Conservation (phyloP, 1,140 invertebrate genomes). For the Araneus ventricosus region DNA sequence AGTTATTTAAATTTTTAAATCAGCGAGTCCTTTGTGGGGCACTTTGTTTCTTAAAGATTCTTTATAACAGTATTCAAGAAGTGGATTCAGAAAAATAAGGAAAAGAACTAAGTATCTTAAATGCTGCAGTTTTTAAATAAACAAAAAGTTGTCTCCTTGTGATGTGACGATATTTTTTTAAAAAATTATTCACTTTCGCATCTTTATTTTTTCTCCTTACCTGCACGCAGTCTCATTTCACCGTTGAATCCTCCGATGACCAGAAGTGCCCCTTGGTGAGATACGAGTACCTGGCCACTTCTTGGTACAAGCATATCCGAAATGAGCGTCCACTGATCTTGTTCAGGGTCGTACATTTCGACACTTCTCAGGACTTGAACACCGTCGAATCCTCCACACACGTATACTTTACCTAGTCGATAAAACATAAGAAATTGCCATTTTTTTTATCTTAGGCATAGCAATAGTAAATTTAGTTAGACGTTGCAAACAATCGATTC, state of each 20-base stretch:
- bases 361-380: slow-evolving; percentile 80
- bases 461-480: neutral
- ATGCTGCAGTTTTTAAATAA: no score
- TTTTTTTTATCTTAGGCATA: neutral
- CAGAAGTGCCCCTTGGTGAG: slow-evolving; percentile 86
- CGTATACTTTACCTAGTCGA: slow-evolving; percentile 84
- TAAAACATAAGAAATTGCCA: neutral
- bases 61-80: no score
- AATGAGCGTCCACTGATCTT: slow-evolving; percentile 86
- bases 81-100: no score
- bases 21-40: no score
- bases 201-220: no score
- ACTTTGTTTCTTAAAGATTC: no score
- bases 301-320: slow-evolving; percentile 86
- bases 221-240: slow-evolving; percentile 83
- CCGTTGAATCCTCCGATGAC: slow-evolving; percentile 89
- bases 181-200: no score
- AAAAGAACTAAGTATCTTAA: no score
- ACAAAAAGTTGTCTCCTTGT: no score
- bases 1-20: no score
- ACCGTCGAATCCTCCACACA: slow-evolving; percentile 83
- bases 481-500: no score
- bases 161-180: no score
- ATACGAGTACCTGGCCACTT: slow-evolving; percentile 88
- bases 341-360: slow-evolving; percentile 80